These are phyloP conservation scores for Argopecten irradians DNA, from an alignment of 1,140 invertebrate genomes.

Conservation along the genomic window DNA sequence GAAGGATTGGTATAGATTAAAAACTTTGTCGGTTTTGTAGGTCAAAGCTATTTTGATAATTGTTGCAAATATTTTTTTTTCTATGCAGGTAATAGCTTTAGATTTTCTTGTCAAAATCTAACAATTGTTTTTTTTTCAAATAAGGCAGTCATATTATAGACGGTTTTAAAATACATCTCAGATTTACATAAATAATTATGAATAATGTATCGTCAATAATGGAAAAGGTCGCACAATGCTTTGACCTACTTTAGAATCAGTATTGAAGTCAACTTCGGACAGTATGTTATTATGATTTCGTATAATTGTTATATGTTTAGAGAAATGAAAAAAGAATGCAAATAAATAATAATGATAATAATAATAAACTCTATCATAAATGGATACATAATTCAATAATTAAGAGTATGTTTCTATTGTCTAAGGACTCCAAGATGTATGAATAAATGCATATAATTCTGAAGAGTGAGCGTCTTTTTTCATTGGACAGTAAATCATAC, in stretches of 20 bases:
- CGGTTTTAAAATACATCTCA: not conserved
- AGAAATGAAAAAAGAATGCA: too few species aligned
- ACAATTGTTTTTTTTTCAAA: not conserved
- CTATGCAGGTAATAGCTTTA: not conserved
- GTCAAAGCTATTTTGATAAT: constrained; percentile 13
- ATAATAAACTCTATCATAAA: too few species aligned
- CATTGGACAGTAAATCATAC: too few species aligned
- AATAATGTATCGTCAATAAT: not conserved
- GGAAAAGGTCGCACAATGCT: not conserved
- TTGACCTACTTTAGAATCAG: not conserved
- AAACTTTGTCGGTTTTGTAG: not conserved
- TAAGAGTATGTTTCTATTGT: too few species aligned
- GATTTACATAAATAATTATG: not conserved
- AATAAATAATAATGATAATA: too few species aligned
- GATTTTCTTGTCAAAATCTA: not conserved
- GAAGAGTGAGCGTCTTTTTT: too few species aligned
- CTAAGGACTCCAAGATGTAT: too few species aligned
- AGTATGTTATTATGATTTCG: too few species aligned
- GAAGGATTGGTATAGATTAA: not conserved
- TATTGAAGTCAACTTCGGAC: too few species aligned
- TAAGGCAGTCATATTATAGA: not conserved
- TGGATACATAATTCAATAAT: too few species aligned
- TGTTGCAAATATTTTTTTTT: not conserved
- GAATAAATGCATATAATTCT: too few species aligned
- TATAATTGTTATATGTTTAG: too few species aligned